Evolutionary conservation across 2,797 vertebrate genomes (phyloP).

Genomic region (Poeciliopsis presidionis): DNA sequence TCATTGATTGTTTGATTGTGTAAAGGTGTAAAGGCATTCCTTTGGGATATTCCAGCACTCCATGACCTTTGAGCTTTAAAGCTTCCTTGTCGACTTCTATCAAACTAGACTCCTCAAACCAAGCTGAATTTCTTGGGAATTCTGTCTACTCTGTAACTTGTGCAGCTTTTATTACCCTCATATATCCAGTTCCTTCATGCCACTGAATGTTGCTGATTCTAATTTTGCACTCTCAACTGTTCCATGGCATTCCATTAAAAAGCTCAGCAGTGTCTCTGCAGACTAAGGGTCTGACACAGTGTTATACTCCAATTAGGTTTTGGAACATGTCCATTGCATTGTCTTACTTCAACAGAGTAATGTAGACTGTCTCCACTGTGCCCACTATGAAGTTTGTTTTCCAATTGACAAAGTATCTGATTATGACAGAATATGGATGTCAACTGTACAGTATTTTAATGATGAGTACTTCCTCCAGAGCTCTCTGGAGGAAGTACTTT

Average conservation of each 20-base stretch:
- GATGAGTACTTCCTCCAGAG: no score
- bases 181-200: slow-evolving; percentile 54
- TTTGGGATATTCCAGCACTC: background rate
- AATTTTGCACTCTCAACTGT: background rate
- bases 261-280: background rate
- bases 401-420: background rate
- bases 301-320: background rate
- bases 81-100: background rate
- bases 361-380: background rate
- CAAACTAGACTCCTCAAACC: background rate
- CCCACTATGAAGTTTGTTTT: background rate
- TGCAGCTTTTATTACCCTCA: slow-evolving; percentile 52
- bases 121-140: background rate
- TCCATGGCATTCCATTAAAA: background rate
- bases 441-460: background rate
- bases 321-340: background rate
- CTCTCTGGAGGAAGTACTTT: no score
- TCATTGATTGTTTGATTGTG: background rate
- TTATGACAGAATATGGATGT: background rate
- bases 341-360: background rate
- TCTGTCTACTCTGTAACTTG: slow-evolving; percentile 40
- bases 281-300: background rate
- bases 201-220: background rate
- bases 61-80: background rate
- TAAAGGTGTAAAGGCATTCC: background rate